phyloP scores from a whole-genome alignment of 2,113 vertebrate species.

The Rhea pennata region DNA sequence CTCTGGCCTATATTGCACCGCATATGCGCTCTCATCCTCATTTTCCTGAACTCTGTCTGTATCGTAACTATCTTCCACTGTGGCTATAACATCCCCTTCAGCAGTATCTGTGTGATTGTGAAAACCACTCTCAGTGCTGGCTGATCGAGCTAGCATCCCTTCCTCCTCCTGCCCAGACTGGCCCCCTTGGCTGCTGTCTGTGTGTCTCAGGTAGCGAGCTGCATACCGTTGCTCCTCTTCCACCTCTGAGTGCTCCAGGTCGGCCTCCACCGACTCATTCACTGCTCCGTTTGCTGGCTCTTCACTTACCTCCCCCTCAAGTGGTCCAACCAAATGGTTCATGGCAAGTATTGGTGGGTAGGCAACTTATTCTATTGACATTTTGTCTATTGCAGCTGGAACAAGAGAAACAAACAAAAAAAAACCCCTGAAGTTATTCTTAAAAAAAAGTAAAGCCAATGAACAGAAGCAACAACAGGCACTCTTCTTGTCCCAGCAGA shows the following conservation, averaged over 20 bases:
- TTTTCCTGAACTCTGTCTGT: slow-evolving; percentile 77
- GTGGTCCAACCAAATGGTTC: slow-evolving; percentile 84
- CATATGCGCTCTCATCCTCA: slow-evolving; percentile 82
- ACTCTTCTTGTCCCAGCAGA: not conserved
- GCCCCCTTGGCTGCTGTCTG: slow-evolving; percentile 58
- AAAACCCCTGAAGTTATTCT: not conserved
- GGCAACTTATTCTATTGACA: slow-evolving; percentile 76
- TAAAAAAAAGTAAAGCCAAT: not conserved
- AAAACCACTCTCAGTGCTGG: slow-evolving; percentile 95
- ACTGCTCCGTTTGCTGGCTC: slow-evolving; percentile 78
- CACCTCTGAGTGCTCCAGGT: slow-evolving; percentile 79
- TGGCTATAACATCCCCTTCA: slow-evolving; percentile 88
- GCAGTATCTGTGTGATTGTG: slow-evolving; percentile 94
- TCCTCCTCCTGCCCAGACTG: slow-evolving; percentile 82
- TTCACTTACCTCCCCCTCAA: slow-evolving; percentile 77
- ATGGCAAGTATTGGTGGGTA: slow-evolving; percentile 76
- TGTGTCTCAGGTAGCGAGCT: slow-evolving; percentile 44
- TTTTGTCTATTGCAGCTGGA: slow-evolving; percentile 73
- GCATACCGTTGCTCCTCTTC: slow-evolving; percentile 76
- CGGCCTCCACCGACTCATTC: slow-evolving; percentile 86
- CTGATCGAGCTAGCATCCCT: slow-evolving; percentile 87
- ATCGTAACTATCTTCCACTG: slow-evolving; percentile 75
- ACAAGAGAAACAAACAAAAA: not conserved
- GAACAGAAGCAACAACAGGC: not conserved
- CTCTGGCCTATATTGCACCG: slow-evolving; percentile 85